These are phyloP conservation scores for Hetaerina americana DNA, from an alignment of 1,140 invertebrate genomes.

Conservation along the genomic window DNA sequence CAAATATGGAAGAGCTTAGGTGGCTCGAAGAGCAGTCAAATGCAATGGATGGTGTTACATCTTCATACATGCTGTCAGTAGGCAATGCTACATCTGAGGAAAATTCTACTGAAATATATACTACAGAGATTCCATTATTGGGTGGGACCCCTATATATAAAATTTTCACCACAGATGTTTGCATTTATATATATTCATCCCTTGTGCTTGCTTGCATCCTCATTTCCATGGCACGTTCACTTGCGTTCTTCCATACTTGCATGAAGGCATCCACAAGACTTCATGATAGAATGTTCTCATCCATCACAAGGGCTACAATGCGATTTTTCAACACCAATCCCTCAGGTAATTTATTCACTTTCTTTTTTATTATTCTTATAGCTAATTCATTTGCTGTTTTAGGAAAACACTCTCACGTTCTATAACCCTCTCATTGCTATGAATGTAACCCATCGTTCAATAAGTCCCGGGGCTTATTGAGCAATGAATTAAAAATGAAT, in stretches of 20 bases:
- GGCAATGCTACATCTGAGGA: too few species aligned
- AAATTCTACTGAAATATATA: too few species aligned
- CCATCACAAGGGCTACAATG: conserved; percentile 60
- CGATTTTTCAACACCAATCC: conserved; percentile 73
- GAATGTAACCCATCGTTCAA: too few species aligned
- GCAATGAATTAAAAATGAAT: too few species aligned
- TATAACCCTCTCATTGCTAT: too few species aligned
- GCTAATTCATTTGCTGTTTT: too few species aligned
- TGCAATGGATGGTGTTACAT: neutral
- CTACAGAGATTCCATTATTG: neutral
- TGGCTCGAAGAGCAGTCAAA: too few species aligned
- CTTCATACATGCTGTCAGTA: too few species aligned
- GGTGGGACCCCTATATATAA: conserved; percentile 3
- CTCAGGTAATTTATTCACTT: conserved; percentile 26
- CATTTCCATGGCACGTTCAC: conserved; percentile 38
- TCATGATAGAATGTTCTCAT: conserved; percentile 65
- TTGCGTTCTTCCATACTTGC: conserved; percentile 52
- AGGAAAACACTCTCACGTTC: too few species aligned
- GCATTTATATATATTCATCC: conserved; percentile 29
- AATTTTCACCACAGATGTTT: conserved; percentile 18
- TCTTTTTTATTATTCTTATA: neutral
- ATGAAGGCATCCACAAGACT: conserved; percentile 57
- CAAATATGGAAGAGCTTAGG: conserved; percentile 7
- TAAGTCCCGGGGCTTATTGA: too few species aligned
- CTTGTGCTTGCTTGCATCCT: conserved; percentile 38